A percentile compares a stretch with the other conserved stretches of the same genome.
Conservation (phyloP, 2,797 vertebrate species). For the Podarcis siculus region DNA sequence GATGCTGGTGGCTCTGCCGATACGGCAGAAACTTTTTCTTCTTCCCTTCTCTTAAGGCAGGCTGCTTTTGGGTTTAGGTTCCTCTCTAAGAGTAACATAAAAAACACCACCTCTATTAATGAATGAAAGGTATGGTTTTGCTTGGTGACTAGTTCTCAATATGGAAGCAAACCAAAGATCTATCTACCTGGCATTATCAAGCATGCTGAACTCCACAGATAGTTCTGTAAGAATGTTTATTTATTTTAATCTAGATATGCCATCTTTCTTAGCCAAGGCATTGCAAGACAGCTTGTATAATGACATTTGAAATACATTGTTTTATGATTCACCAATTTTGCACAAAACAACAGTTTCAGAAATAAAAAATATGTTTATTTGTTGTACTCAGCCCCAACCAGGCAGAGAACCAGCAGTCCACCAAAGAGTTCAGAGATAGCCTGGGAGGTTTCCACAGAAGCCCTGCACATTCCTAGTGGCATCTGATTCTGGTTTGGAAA, state of each 20-base stretch:
- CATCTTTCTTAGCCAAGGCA: too few relatives aligned
- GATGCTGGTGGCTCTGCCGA: conserved; percentile 89
- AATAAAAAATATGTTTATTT: too few relatives aligned
- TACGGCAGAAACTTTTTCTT: conserved; percentile 94
- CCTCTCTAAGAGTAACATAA: conserved; percentile 80
- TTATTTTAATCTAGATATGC: neutral
- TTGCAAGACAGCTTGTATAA: neutral
- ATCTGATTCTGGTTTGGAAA: too few relatives aligned
- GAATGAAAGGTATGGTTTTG: neutral
- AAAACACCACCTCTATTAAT: neutral
- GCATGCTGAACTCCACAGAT: too few relatives aligned
- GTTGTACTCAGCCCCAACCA: too few relatives aligned
- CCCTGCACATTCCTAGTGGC: too few relatives aligned
- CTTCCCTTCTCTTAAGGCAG: conserved; percentile 99
- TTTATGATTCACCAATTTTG: too few relatives aligned
- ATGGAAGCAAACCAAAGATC: neutral
- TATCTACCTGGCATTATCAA: neutral
- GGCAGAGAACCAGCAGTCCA: too few relatives aligned
- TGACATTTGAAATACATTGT: too few relatives aligned
- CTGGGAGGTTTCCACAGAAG: too few relatives aligned
- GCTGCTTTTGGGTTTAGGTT: conserved; percentile 99
- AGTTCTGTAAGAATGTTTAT: neutral
- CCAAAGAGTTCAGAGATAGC: too few relatives aligned
- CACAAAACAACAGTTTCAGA: too few relatives aligned
- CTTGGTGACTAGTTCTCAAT: neutral